Conservation (phyloP, 35 echinoderm and acorn worm species). For the Holothuria glaberrima region DNA sequence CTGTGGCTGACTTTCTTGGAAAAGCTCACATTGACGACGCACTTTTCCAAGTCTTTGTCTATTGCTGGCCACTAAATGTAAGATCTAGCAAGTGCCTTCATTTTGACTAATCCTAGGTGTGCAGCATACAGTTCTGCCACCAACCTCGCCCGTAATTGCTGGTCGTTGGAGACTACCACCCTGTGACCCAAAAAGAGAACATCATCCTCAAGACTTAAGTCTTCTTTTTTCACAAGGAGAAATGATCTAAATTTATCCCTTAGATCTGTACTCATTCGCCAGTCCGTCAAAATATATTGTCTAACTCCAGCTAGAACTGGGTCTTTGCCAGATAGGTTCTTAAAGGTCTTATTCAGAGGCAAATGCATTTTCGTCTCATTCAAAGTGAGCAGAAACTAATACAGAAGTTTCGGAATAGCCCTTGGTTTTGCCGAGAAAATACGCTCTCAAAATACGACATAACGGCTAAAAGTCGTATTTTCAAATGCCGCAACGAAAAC, state of each 20-base stretch:
- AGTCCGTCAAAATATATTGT: slow-evolving; percentile 12
- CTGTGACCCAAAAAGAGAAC: slow-evolving; percentile 47
- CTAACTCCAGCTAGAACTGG: no score
- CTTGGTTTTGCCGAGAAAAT: no score
- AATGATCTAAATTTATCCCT: slow-evolving; percentile 20
- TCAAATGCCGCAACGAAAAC: no score
- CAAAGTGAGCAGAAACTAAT: no score
- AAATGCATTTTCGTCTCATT: no score
- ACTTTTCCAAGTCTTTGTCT: neutral
- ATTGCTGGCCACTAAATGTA: no score
- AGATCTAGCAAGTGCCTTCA: slow-evolving; percentile 71
- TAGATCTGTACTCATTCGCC: neutral
- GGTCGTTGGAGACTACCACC: slow-evolving; percentile 55
- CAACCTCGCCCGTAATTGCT: slow-evolving; percentile 1
- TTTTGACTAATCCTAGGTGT: slow-evolving; percentile 49
- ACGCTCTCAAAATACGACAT: no score
- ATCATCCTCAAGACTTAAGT: slow-evolving; percentile 42
- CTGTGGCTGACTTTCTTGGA: slow-evolving; percentile 14
- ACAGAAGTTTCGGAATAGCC: no score
- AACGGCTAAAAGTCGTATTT: no score
- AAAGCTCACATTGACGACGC: no score
- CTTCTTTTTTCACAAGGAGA: slow-evolving; percentile 38
- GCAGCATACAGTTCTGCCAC: slow-evolving; percentile 44
- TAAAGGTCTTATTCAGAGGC: no score
- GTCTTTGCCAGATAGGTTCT: neutral